phyloP scores from a whole-genome alignment of 2,888 invertebrate genomes.

The Idaea dimidiata region DNA sequence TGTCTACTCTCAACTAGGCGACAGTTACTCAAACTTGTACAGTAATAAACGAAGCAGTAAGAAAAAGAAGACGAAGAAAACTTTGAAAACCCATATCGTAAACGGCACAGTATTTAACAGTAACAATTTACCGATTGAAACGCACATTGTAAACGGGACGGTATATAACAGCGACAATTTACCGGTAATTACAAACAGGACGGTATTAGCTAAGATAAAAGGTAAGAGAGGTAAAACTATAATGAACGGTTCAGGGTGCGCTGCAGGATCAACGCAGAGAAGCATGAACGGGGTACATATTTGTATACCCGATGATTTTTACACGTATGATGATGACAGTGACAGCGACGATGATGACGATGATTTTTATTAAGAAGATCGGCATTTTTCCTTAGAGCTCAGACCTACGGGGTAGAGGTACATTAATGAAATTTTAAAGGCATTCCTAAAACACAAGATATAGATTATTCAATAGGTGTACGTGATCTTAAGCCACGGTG shows the following conservation, averaged over 20 bases:
- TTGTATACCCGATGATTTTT: background rate
- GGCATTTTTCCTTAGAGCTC: too few relatives aligned
- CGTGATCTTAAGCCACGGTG: too few relatives aligned
- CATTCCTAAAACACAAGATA: too few relatives aligned
- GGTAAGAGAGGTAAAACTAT: background rate
- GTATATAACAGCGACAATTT: background rate
- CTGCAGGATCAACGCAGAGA: background rate
- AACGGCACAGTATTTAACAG: constrained; percentile 1
- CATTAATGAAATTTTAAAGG: too few relatives aligned
- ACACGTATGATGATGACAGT: background rate
- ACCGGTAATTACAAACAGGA: background rate
- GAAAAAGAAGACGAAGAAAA: background rate
- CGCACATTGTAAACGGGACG: constrained; percentile 3
- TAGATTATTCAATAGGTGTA: too few relatives aligned
- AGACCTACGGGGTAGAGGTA: too few relatives aligned
- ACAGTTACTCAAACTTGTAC: background rate
- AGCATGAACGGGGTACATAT: background rate
- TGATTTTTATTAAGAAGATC: too few relatives aligned
- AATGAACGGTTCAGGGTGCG: background rate
- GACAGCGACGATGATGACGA: background rate
- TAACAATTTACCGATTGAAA: background rate
- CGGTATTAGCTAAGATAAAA: background rate
- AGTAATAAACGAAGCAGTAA: background rate
- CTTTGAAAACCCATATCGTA: background rate
- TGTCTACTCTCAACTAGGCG: background rate